Percentiles rank a stretch among this genome's conserved stretches.
phyloP scores from a whole-genome alignment of 1,140 invertebrate species.

The Sminthurides bifidus region DNA sequence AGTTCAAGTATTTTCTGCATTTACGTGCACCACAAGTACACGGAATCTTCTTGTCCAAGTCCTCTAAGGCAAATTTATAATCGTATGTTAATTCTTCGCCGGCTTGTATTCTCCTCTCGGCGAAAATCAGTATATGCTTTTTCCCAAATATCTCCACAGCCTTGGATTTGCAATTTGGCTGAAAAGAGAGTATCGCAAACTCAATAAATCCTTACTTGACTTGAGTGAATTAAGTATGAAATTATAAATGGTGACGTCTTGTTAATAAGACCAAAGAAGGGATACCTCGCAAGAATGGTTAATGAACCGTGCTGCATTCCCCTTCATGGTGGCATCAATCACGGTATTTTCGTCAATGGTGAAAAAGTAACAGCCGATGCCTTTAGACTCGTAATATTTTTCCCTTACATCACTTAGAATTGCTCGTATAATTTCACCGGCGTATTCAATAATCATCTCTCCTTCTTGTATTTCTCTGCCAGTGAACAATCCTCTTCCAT shows the following conservation, averaged over 20 bases:
- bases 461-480: conserved; percentile 84
- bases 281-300: conserved; percentile 97
- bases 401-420: conserved; percentile 54
- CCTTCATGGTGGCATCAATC: conserved; percentile 86
- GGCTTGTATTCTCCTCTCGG: conserved; percentile 80
- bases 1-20: conserved; percentile 99
- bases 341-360: conserved; percentile 83
- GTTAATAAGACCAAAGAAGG: conserved; percentile 18
- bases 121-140: conserved; percentile 93
- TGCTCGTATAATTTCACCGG: conserved; percentile 80
- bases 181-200: conserved; percentile 18
- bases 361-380: conserved; percentile 98
- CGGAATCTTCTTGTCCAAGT: conserved; percentile 95
- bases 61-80: conserved; percentile 99
- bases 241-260: neutral
- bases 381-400: conserved; percentile 78
- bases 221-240: too few relatives aligned
- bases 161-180: conserved; percentile 96
- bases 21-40: conserved; percentile 95
- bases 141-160: conserved; percentile 91
- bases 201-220: conserved; percentile 1
- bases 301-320: conserved; percentile 89
- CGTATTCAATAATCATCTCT: conserved; percentile 96
- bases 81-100: conserved; percentile 99
- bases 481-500: conserved; percentile 84